phyloP scores from a whole-genome alignment of 2,113 vertebrate species.

The Electrona antarctica region DNA sequence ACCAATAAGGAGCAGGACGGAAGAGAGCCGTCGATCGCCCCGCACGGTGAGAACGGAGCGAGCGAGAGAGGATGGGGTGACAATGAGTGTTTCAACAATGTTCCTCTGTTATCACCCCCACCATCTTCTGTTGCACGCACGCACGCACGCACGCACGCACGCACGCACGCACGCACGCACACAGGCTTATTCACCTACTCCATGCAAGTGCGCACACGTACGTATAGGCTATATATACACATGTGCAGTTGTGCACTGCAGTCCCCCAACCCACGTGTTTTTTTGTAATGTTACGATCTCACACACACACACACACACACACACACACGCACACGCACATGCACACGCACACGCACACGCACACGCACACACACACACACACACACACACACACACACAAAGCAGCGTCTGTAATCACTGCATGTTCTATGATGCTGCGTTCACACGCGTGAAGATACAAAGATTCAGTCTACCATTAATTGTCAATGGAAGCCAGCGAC shows the following conservation, averaged over 20 bases:
- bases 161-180: background rate
- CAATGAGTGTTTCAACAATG: no score
- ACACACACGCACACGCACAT: background rate
- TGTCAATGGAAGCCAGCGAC: no score
- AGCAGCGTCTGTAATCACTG: no score
- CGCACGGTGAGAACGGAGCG: no score
- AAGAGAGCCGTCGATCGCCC: no score
- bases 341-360: conserved; percentile 1
- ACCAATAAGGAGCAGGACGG: no score
- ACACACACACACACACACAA: background rate
- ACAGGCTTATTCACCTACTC: background rate
- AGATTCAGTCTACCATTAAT: no score
- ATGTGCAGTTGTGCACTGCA: no score
- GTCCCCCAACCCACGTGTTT: background rate
- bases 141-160: background rate
- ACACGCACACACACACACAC: background rate
- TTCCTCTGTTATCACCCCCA: no score
- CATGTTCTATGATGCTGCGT: no score
- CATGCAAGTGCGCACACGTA: background rate
- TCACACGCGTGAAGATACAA: no score
- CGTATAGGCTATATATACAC: background rate
- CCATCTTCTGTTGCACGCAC: background rate
- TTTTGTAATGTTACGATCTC: background rate
- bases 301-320: conserved; percentile 4
- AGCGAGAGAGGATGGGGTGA: no score